Base-by-base conservation (phyloP, 2,888 invertebrate species). In the Cantharis rustica region DNA sequence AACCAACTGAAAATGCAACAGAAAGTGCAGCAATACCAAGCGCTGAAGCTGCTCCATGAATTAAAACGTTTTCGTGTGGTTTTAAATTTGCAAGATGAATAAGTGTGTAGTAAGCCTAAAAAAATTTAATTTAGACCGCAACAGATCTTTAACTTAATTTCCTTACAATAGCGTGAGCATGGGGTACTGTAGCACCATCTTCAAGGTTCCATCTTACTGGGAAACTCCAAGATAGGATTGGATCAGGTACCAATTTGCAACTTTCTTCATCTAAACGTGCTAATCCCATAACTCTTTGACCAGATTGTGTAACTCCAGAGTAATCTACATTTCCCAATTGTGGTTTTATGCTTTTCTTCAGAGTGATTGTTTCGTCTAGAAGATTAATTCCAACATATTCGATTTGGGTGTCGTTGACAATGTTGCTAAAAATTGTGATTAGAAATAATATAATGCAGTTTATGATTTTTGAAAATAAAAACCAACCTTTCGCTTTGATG, bases 111-210 rank as follows among this genome's bases (percentile, higher is more conserved):
- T 86, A 88, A 2, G 88, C 88, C 83, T 91, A 86, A 61, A 88
- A 75, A 10, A 84, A 79, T 85, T 64, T 4, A 70, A 70, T 64
- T 61, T 15, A 66, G 9, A 3, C 16, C 31, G 16, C 15, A 15
- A 10, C 10, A 3, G 0, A 17, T 16, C 17, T 16, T 10, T 61
- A 68, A 31, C 16, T 64, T 47, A 16, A 66, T 68, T 27, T 79
- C 82, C 85, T 83, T 86, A 89, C 89, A 62, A 94, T 92, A 77
- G 90, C 90, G 83, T 95, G 96, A 0, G 95, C 95, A n/a, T 95
- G 93, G 0, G 96, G 96, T 0, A 95, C 90, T 0, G 94, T 93
- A 3, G 94, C 93, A 0, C 94, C 95, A 81, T 95, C 94, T 82
- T 93, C 91, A 64, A 95, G 88, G 16, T 90, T 90, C 95, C 95